Evolutionary conservation across 2,797 vertebrate species (phyloP), one percentile per base, ranked within the genome.

Genomic region (Peromyscus eremicus): DNA sequence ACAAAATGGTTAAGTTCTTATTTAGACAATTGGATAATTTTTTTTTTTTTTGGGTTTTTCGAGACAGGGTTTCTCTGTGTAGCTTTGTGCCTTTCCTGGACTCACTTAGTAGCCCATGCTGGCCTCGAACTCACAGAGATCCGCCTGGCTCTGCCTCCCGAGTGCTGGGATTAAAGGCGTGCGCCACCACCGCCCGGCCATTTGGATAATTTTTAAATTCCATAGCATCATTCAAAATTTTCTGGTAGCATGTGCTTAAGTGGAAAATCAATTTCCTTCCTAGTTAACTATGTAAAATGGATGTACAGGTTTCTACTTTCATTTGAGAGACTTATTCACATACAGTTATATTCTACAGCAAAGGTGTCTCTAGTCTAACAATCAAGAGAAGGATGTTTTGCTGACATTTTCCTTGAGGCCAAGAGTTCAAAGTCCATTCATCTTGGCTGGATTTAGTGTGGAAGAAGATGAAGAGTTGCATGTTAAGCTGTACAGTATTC

Each of bases 321-420:
- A 76, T 84, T 87, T 88, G 37, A 88, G 23, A 80, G 46, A 81
- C 10, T 81, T 80, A 86, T 87, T 25, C 32, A 75, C 60, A 92
- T n/a, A 79, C 13, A 64, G 37, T 52, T 90, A 80, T 14, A 68
- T 68, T 43, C 43, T 85, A 19, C 62, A 85, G 64, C 6, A 23
- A 68, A 68, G 4, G 17, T 62, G 0, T 85, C 46, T 68, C 19
- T 49, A 23, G 23, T 66, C 2, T 85, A 34, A 34, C 19, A 34
- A 85, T 85, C 10, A 17, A 49, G 32, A 68, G 14, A 66, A 46
- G 8, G 1, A 17, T 14, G 12, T 55, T 83, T 90, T 70, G 21
- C 27, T 76, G 57, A 88, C 10, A 88, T 40, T 60, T 79, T 73
- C 17, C 27, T 82, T 0, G 16, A 90, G 40, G 5, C 19, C 17